phyloP scores from a whole-genome alignment of 2,888 invertebrate genomes.

The Pocota personata region DNA sequence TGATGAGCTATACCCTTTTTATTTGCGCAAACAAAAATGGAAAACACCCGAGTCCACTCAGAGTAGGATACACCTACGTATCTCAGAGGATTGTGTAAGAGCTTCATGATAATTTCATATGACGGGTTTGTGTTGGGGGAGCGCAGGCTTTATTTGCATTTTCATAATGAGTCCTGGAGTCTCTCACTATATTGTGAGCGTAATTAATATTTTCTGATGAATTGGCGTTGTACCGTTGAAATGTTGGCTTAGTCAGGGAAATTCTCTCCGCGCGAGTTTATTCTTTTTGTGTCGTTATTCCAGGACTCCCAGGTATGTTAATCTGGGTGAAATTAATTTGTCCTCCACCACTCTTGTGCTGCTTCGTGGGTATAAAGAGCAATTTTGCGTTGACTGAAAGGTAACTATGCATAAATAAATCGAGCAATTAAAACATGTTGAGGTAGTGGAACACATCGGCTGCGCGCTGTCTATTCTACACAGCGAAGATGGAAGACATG shows the following conservation, averaged over 20 bases:
- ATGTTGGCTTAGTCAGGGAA: slow-evolving; percentile 47
- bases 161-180: slow-evolving; percentile 34
- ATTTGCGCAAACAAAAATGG: slow-evolving; percentile 3
- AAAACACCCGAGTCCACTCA: not conserved
- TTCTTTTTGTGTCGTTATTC: not conserved
- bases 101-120: not conserved
- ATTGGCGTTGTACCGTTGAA: slow-evolving; percentile 53
- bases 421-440: slow-evolving; percentile 62
- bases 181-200: slow-evolving; percentile 4
- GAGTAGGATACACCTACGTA: not conserved
- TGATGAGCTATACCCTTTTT: slow-evolving; percentile 49
- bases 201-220: slow-evolving; percentile 71
- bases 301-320: slow-evolving; percentile 43
- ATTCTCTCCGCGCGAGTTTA: not conserved
- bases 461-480: not conserved
- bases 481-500: slow-evolving; percentile 42
- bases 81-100: slow-evolving; percentile 18
- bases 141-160: slow-evolving; percentile 46
- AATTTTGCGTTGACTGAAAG: slow-evolving; percentile 29
- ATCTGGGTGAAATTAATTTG: slow-evolving; percentile 59
- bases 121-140: not conserved
- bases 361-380: not conserved
- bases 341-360: slow-evolving; percentile 3
- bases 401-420: slow-evolving; percentile 62
- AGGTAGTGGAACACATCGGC: slow-evolving; percentile 8